phyloP scores from a whole-genome alignment of 2,888 invertebrate species.

The Ormyrus labotus region DNA sequence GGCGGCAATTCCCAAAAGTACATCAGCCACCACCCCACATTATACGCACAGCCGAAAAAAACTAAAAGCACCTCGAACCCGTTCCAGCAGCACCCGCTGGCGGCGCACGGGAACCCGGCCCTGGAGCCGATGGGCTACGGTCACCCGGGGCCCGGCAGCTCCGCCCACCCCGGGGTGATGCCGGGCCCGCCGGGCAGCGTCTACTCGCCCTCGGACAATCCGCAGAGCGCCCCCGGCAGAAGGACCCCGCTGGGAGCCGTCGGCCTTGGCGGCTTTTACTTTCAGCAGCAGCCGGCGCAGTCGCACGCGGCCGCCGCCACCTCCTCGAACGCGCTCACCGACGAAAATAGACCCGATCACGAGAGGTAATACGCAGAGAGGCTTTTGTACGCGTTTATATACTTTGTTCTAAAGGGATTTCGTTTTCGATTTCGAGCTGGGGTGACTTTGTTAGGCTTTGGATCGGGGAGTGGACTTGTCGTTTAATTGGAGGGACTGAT shows the following conservation, averaged over 20 bases:
- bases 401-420: no score
- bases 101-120: conserved; percentile 66
- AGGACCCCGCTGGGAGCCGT: conserved; percentile 90
- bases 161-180: conserved; percentile 36
- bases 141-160: conserved; percentile 24
- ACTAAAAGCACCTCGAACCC: no score
- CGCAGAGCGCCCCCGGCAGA: conserved; percentile 78
- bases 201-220: conserved; percentile 76
- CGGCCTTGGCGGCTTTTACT: conserved; percentile 91
- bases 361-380: conserved; percentile 65
- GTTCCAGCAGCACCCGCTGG: conserved; percentile 66
- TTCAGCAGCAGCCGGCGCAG: conserved; percentile 81
- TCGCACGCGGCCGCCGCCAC: conserved; percentile 65
- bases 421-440: no score
- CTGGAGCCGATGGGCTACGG: conserved; percentile 48
- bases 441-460: no score
- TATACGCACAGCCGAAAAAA: no score
- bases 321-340: conserved; percentile 77
- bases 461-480: no score
- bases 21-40: no score
- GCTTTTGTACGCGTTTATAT: no score
- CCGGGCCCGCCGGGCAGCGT: conserved; percentile 60
- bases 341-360: conserved; percentile 87
- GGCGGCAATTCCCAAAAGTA: no score
- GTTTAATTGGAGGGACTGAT: no score